These are phyloP conservation scores for Euborellia annulipes DNA, from an alignment of 1,140 invertebrate genomes.

Conservation along the genomic window DNA sequence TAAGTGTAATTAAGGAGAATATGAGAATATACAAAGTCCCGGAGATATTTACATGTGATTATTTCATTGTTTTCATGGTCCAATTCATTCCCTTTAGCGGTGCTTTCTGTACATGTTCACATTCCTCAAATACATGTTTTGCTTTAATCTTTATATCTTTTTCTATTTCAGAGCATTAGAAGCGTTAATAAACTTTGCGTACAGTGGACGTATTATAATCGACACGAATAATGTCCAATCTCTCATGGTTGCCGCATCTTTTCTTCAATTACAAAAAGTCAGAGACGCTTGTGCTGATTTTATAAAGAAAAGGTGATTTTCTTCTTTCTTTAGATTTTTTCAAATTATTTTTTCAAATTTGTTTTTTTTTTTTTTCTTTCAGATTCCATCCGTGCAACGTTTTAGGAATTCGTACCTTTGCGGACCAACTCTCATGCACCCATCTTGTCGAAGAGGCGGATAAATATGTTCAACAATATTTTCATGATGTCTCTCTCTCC, in stretches of 20 bases:
- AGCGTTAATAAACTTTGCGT: conserved; percentile 73
- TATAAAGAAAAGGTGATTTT: conserved; percentile 43
- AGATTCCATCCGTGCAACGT: conserved; percentile 73
- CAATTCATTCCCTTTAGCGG: no score
- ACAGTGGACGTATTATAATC: conserved; percentile 63
- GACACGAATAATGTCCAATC: conserved; percentile 69
- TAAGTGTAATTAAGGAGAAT: no score
- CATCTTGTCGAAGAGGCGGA: conserved; percentile 57
- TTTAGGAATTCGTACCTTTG: conserved; percentile 65
- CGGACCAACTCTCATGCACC: conserved; percentile 61
- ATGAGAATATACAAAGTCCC: no score
- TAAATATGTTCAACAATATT: conserved; percentile 70
- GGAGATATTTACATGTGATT: no score
- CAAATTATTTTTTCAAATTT: no score
- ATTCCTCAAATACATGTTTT: no score
- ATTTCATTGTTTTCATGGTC: no score
- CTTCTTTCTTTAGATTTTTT: no score
- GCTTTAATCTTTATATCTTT: no score
- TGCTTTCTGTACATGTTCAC: no score
- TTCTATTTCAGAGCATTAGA: conserved; percentile 66
- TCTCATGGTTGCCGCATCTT: conserved; percentile 75
- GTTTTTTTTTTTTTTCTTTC: conserved; percentile 13
- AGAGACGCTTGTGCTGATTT: conserved; percentile 73
- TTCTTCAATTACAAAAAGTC: conserved; percentile 65
- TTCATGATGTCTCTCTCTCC: conserved; percentile 56